Evolutionary conservation across 2,113 vertebrate genomes (phyloP), one percentile per base, ranked within the genome.

Genomic region (Pygoscelis antarcticus): DNA sequence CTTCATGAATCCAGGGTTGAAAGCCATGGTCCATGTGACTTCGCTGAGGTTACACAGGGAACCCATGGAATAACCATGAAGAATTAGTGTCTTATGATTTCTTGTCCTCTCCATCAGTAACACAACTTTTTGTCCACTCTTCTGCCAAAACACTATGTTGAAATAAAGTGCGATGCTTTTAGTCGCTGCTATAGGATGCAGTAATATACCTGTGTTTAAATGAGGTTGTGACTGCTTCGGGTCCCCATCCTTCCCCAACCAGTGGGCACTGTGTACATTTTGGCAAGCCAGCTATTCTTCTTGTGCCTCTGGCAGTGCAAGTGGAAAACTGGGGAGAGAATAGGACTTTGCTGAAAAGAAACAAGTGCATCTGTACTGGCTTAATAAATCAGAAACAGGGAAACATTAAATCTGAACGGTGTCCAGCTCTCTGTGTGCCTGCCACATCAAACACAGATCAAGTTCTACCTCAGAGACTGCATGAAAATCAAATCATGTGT

Each of bases 311-410:
- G 89, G 91, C 87, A 90, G 7, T 40, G n/a, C 62, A 96, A 93
- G 38, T 57, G 71, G 57, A 81, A 97, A 91, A 94, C 42, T 46
- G 36, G 15, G 60, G n/a, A 95, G 78, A 92, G 19, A 96, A 89
- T 9, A 90, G 44, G 34, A 51, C 42, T 60, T 75, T 58, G 20
- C 51, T 96, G 79, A 92, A 96, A 92, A 87, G 38, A 89, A 96
- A 52, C 81, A 88, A 83, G 92, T 94, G 86, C 74, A 93, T 92
- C 76, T 80, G 26, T 64, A 79, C 70, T 54, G 34, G 51, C 34
- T 77, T 89, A 97, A 96, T 95, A 96, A 89, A 93, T 91, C 76
- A 97, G 90, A 92, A 85, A 76, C 40, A 78, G 23, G 27, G 34
- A 87, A 95, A 89, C 38, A 40, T 89, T 77, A 58, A 74, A 90